Evolutionary conservation across 2,113 vertebrate species (phyloP).

Genomic region (Callipepla squamata): DNA sequence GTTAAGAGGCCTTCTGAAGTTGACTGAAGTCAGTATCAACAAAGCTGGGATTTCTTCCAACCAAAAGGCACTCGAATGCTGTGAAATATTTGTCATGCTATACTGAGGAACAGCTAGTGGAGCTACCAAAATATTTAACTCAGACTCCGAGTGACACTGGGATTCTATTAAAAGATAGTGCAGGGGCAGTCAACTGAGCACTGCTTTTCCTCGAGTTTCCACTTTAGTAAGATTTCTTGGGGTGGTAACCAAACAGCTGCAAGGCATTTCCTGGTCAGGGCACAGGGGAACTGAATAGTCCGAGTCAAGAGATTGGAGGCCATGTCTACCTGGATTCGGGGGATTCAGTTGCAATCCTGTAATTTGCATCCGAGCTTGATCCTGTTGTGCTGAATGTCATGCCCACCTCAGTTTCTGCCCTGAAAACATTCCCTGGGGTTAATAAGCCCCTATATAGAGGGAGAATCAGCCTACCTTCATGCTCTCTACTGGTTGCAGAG

Average conservation of each 20-base stretch:
- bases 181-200: neutral
- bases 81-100: constrained; percentile 53
- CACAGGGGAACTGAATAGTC: neutral
- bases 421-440: neutral
- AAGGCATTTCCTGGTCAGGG: neutral
- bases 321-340: neutral
- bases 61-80: constrained; percentile 29
- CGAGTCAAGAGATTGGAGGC: neutral
- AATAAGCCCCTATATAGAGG: rapidly evolving
- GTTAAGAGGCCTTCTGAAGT: constrained; percentile 51
- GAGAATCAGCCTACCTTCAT: neutral
- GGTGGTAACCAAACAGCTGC: neutral
- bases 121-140: constrained; percentile 60
- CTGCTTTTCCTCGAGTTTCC: neutral
- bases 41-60: constrained; percentile 68
- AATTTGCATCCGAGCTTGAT: neutral
- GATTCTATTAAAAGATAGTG: neutral
- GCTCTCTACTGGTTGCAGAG: neutral
- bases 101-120: neutral
- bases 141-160: neutral
- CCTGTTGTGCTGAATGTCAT: neutral
- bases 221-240: neutral
- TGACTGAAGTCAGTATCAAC: constrained; percentile 64
- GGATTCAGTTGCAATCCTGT: neutral
- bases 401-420: neutral